Base-by-base conservation (phyloP, 2,888 invertebrate genomes). In the Hanleya hanleyi region DNA sequence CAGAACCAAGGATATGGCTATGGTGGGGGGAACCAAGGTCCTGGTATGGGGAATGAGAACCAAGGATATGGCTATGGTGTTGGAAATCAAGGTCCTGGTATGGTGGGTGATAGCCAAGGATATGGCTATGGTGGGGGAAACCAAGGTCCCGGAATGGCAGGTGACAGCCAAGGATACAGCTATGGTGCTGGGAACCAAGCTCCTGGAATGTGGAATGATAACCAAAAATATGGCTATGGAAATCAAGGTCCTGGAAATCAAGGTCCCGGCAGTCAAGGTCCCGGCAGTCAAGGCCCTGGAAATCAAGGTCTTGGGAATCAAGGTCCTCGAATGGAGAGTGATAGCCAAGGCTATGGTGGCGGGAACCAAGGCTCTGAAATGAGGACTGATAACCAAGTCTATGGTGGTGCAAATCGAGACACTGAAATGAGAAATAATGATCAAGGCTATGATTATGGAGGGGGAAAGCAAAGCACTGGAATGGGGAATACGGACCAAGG, bases 321-420 rank as follows among this genome's bases (percentile, higher is more conserved):
- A n/a, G n/a, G n/a, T n/a, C n/a, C n/a, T n/a, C n/a, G n/a, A n/a
- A n/a, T n/a, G n/a, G n/a, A 50, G 47, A 50, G 37, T 33, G 32
- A 26, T 38, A 69, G 62, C 32, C 41, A 62, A n/a, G 33, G 37
- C 36, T 66, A 62, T 64, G 65, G 41, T 70, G 72, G 70, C 29
- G 41, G 2, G 47, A n/a, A 47, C 1, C 47, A 47, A 7, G 47
- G 22, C 22, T n/a, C 18, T 5, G 47, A 18, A 4, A 22, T 18
- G 1, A 7, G 7, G 47, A 47, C 18, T 7, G 18, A 5, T 22
- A 7, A 22, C 47, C 35, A 36, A 33, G n/a, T 22, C 4, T 67
- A 29, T 67, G 67, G 67, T 9, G 64, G 33, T 57, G 61, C n/a
- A 57, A 15, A n/a, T 47, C 15, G 47, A 47, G 47, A n/a, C 15